A percentile compares a stretch with the other conserved stretches of the same genome.
Evolutionary conservation across 2,113 vertebrate species (phyloP).

Genomic region (Lutjanus erythropterus): DNA sequence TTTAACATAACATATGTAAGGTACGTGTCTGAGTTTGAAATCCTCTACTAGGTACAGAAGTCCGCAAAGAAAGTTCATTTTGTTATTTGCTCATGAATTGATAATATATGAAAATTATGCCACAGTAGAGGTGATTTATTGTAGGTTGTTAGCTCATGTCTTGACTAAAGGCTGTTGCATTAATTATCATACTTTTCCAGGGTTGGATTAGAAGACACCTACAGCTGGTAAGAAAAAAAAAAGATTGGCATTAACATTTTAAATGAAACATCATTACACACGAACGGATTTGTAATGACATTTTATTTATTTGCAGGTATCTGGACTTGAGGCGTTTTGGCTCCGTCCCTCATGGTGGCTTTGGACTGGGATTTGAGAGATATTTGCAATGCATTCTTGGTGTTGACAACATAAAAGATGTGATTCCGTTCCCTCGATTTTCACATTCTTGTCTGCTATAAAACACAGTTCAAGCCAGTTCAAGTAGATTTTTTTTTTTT

Average conservation of each 20-base stretch:
- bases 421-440: slow-evolving; percentile 96
- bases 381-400: slow-evolving; percentile 95
- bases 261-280: rapidly evolving
- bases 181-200: slow-evolving; percentile 79
- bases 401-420: slow-evolving; percentile 96
- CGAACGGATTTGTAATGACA: not conserved
- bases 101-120: not conserved
- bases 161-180: not conserved
- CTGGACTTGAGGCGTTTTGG: slow-evolving; percentile 95
- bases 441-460: slow-evolving; percentile 92
- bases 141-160: not conserved
- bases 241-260: not conserved
- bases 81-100: not conserved
- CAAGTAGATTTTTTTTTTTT: not conserved
- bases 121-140: slow-evolving; percentile 1
- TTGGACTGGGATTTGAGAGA: slow-evolving; percentile 98
- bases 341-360: slow-evolving; percentile 95
- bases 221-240: slow-evolving; percentile 90
- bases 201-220: slow-evolving; percentile 86
- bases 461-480: not conserved
- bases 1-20: not conserved
- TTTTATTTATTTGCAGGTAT: slow-evolving; percentile 87
- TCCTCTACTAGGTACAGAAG: not conserved
- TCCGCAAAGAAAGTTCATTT: not conserved
- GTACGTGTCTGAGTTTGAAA: not conserved